A percentile compares a stretch with the other conserved stretches of the same genome.
These are phyloP conservation scores for Periplaneta americana DNA, from an alignment of 1,140 invertebrate genomes.

Conservation along the genomic window DNA sequence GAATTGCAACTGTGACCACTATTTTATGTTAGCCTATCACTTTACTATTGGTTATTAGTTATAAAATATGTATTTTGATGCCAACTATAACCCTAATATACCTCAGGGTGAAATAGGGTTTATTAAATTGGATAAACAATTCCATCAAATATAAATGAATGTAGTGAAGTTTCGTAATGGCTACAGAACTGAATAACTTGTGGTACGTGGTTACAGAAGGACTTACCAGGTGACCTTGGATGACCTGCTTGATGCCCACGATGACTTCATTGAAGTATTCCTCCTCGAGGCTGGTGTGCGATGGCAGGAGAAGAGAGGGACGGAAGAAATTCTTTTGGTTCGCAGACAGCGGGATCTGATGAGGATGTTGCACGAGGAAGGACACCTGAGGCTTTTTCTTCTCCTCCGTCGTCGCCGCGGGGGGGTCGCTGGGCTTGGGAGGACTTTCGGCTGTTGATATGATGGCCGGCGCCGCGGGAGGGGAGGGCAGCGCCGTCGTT, in stretches of 20 bases:
- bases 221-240: constrained; percentile 55
- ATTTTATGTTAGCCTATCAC: no score
- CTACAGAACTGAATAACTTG: no score
- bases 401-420: constrained; percentile 1
- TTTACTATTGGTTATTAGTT: no score
- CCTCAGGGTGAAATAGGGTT: no score
- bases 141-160: no score
- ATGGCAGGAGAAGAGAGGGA: constrained; percentile 13
- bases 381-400: not conserved
- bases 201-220: no score
- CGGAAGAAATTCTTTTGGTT: constrained; percentile 21
- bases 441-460: not conserved
- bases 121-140: no score
- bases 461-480: not conserved
- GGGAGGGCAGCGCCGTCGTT: not conserved
- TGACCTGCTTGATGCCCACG: constrained; percentile 66
- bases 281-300: constrained; percentile 43
- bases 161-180: no score
- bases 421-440: not conserved
- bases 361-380: not conserved
- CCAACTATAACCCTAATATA: no score
- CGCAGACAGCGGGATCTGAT: not conserved
- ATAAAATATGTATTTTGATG: no score
- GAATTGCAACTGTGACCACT: no score
- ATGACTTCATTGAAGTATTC: constrained; percentile 72